A percentile compares a stretch with the other conserved stretches of the same genome.
Conservation (phyloP, 2,113 vertebrate genomes). For the Crotalus viridis region DNA sequence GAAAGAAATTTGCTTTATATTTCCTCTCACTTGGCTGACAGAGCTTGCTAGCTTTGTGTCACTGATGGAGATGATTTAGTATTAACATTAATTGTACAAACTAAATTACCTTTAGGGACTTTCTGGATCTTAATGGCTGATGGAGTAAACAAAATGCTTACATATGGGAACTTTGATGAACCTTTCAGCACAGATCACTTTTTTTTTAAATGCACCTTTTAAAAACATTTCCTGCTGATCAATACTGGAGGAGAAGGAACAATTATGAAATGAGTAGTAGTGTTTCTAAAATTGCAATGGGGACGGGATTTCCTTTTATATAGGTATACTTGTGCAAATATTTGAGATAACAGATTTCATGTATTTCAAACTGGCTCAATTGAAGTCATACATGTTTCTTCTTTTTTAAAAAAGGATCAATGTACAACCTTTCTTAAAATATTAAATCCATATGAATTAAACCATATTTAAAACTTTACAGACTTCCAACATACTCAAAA, state of each 20-base stretch:
- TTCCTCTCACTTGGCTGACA: conserved; percentile 58
- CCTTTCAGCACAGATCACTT: neutral
- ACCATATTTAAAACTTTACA: neutral
- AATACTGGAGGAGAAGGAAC: neutral
- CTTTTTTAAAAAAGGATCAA: neutral
- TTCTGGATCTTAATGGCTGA: conserved; percentile 51
- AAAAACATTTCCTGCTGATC: neutral
- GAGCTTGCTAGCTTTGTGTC: conserved; percentile 55
- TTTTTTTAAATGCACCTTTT: neutral
- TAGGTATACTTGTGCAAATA: neutral
- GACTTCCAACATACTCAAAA: neutral
- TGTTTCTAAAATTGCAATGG: neutral
- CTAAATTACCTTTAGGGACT: conserved; percentile 61
- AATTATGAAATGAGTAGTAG: conserved; percentile 2
- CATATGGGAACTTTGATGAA: conserved; percentile 24
- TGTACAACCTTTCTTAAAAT: neutral
- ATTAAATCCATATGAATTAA: neutral
- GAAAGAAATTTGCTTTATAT: conserved; percentile 32
- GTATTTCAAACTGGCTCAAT: neutral
- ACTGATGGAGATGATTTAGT: conserved; percentile 61
- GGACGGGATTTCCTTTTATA: neutral
- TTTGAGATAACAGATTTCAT: neutral
- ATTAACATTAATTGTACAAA: conserved; percentile 66
- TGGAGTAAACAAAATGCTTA: conserved; percentile 50
- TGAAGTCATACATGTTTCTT: neutral